Evolutionary conservation across 2,797 vertebrate species (phyloP).

Genomic region (Takifugu rubripes): DNA sequence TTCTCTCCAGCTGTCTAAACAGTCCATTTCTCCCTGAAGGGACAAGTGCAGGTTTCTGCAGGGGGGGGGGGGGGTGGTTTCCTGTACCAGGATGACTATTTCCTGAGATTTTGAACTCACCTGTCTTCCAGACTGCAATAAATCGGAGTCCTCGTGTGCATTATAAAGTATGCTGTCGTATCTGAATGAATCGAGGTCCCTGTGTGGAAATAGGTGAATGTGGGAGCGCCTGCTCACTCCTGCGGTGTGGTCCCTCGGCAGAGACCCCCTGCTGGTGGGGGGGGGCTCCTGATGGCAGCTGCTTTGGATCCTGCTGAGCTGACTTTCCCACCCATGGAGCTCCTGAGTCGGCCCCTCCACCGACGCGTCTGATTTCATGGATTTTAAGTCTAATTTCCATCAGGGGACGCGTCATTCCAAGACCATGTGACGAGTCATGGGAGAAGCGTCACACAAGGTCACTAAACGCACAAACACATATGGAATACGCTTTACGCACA

Average conservation of each 20-base stretch:
- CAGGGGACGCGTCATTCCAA: no score
- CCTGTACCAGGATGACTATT: slow-evolving; percentile 15
- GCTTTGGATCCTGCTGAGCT: slow-evolving; percentile 53
- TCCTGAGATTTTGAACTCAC: slow-evolving; percentile 27
- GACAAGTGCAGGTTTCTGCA: slow-evolving; percentile 11
- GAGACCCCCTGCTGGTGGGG: slow-evolving; percentile 42
- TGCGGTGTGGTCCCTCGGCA: slow-evolving; percentile 61
- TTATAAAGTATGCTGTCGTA: slow-evolving; percentile 37
- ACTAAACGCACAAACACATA: no score
- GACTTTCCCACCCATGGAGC: slow-evolving; percentile 18
- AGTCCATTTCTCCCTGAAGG: slow-evolving; percentile 24
- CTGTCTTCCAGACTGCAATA: slow-evolving; percentile 53
- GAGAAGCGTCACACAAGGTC: no score
- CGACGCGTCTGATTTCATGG: neutral
- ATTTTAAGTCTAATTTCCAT: no score
- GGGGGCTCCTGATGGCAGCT: slow-evolving; percentile 52
- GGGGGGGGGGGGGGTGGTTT: slow-evolving; percentile 11
- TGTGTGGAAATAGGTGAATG: no score
- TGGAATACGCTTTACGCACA: no score
- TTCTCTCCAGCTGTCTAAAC: slow-evolving; percentile 36
- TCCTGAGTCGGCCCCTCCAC: neutral
- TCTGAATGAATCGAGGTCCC: slow-evolving; percentile 3
- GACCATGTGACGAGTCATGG: no score
- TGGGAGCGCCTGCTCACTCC: slow-evolving; percentile 3
- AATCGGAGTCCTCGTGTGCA: slow-evolving; percentile 45